Percentiles rank a stretch among this genome's conserved stretches.
phyloP scores from a whole-genome alignment of 1,140 invertebrate species.

The Branchinecta lindahli region DNA sequence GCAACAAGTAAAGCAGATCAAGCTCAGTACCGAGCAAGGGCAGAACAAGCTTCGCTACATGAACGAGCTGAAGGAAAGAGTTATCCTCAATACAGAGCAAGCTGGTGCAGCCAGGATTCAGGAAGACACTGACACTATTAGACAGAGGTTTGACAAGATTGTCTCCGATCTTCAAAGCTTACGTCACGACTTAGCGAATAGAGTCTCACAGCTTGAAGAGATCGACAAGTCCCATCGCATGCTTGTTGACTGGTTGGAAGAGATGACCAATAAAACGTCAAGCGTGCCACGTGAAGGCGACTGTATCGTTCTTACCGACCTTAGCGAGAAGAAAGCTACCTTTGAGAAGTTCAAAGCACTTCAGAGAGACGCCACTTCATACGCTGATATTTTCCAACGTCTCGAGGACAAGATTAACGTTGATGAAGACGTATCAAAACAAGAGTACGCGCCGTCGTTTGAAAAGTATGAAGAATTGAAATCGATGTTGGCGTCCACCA shows the following conservation, averaged over 20 bases:
- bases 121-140: constrained; percentile 71
- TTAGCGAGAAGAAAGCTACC: constrained; percentile 73
- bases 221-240: constrained; percentile 60
- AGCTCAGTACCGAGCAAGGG: constrained; percentile 71
- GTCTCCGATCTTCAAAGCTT: constrained; percentile 60
- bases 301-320: constrained; percentile 52
- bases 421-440: constrained; percentile 22
- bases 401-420: constrained; percentile 28
- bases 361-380: constrained; percentile 55
- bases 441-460: constrained; percentile 49
- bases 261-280: constrained; percentile 52
- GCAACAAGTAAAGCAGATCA: constrained; percentile 61
- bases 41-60: constrained; percentile 76
- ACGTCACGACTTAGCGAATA: constrained; percentile 49
- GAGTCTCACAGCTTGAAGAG: constrained; percentile 62
- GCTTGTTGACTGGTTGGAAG: constrained; percentile 65
- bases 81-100: constrained; percentile 78
- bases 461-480: constrained; percentile 52
- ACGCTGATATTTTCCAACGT: constrained; percentile 51
- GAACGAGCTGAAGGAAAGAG: constrained; percentile 76
- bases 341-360: constrained; percentile 64
- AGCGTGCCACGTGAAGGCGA: constrained; percentile 35
- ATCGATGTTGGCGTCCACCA: constrained; percentile 27
- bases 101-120: constrained; percentile 67
- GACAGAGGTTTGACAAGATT: constrained; percentile 71